phyloP scores from a whole-genome alignment of 2,797 vertebrate species.

The Melanotaenia maccullochi region DNA sequence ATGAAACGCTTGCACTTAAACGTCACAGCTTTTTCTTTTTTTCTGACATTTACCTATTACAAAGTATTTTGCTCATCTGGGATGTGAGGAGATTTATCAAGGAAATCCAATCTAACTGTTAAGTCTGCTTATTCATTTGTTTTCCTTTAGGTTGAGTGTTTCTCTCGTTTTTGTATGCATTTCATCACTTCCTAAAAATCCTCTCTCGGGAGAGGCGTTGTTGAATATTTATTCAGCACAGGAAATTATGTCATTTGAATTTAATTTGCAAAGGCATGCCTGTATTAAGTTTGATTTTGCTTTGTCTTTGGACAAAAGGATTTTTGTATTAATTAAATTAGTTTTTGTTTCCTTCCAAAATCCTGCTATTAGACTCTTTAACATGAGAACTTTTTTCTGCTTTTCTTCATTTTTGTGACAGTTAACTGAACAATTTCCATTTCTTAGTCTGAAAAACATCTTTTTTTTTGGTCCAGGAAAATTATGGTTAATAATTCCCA shows the following conservation, averaged over 20 bases:
- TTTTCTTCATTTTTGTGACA: no score
- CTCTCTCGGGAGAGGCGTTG: not conserved
- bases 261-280: not conserved
- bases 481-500: not conserved
- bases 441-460: no score
- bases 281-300: not conserved
- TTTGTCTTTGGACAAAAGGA: not conserved
- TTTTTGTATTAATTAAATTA: not conserved
- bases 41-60: conserved; percentile 7
- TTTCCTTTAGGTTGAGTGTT: conserved; percentile 19
- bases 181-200: conserved; percentile 12
- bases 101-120: conserved; percentile 32
- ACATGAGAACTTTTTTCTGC: not conserved
- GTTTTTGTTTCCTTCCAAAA: not conserved
- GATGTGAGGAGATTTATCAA: conserved; percentile 3
- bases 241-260: not conserved
- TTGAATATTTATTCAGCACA: not conserved
- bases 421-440: no score
- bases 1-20: conserved; percentile 29
- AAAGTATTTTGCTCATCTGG: conserved; percentile 11
- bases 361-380: not conserved
- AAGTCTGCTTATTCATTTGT: conserved; percentile 12
- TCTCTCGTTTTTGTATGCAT: conserved; percentile 4
- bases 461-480: not conserved
- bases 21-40: conserved; percentile 36